Base-by-base conservation (phyloP, 1,140 invertebrate genomes). In the Papilio machaon region DNA sequence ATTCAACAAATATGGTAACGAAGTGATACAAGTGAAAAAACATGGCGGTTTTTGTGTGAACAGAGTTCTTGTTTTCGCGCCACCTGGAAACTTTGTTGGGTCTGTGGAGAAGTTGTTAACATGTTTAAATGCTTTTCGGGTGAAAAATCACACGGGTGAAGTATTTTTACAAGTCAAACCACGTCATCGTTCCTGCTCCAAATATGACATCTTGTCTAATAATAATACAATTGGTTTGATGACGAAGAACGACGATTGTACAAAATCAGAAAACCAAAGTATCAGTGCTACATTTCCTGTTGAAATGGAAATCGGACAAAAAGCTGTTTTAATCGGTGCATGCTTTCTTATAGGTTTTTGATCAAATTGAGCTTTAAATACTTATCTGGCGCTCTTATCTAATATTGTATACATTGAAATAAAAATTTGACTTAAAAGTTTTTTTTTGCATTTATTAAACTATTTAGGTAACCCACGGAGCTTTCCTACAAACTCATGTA, bases 1-100 rank as follows among this genome's bases (percentile, higher is more conserved):
- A 19, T 91, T 85, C 67, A 91, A 91, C 43, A 60, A 76, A 38
- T 91, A 91, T 38, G 91, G 89, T 6, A 91, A 91, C 76, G 89
- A 91, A 82, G 86, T 91, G 0, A 86, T 91, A 19, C 54, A 87
- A 43, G 75, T 91, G 0, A 84, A 86, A 67, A 89, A 83, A 80
- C 85, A 81, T 30, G 80, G 73, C 52, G 64, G 74, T 4, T 84
- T 49, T 17, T 91, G 85, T 79, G n/a, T 84, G 13, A 87, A 86
- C 10, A 86, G 80, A 43, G 52, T 86, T 5, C 52, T 85, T 7
- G 83, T 91, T 19, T 91, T 87, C 86, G 84, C 89, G 3, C 89
- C 90, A 0, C 84, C 86, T 0, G 89, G 85, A 0, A 85, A 89
- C 43, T 90, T 86, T 23, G 77, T 89, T 17, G 91, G 89, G 0